Base-by-base conservation (phyloP, 2,888 invertebrate genomes). In the Leptopilina syphax region DNA sequence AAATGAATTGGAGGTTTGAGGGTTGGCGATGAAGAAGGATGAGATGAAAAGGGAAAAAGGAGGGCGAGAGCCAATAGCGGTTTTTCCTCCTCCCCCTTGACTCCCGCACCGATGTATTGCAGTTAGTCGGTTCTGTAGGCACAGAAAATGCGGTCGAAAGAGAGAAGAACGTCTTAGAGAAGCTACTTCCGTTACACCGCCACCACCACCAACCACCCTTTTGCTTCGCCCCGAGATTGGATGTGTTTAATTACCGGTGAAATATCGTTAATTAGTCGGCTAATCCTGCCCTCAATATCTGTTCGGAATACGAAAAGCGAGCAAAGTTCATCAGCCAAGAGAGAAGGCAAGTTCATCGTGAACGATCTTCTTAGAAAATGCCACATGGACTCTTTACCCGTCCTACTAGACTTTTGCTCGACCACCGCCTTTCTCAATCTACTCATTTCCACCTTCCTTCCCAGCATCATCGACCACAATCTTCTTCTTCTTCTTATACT, bases 201-300 rank as follows among this genome's bases (percentile, higher is more conserved):
- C 34, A 4, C 34, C 34, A 3, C 34, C 34, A 86, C 85, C 18
- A 18, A 18, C 41, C 85, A 86, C 85, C 87, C 85, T 87, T 47
- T 88, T 87, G 82, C 81, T 83, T 84, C 83, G 78, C 82, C 65
- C 79, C 83, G 83, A 86, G 87, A 88, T 89, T 89, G 88, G 88
- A 87, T 89, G 89, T 87, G 91, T 88, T 91, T 91, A 91, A 91
- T 91, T 91, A 91, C 90, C 89, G 87, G 88, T 90, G 87, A 90
- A 90, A 91, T 91, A 91, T 90, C 91, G 91, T 91, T 91, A 91
- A 91, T 91, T 91, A 91, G 88, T 86, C 85, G 84, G 86, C 86
- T 82, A 83, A 34, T 78, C 82, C 79, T 79, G 79, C 76, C 80
- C 77, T 81, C 80, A 77, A 80, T 82, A 81, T 80, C 68, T 67